These are phyloP conservation scores for Pantherophis guttatus DNA, from an alignment of 2,113 vertebrate genomes.

Conservation along the genomic window DNA sequence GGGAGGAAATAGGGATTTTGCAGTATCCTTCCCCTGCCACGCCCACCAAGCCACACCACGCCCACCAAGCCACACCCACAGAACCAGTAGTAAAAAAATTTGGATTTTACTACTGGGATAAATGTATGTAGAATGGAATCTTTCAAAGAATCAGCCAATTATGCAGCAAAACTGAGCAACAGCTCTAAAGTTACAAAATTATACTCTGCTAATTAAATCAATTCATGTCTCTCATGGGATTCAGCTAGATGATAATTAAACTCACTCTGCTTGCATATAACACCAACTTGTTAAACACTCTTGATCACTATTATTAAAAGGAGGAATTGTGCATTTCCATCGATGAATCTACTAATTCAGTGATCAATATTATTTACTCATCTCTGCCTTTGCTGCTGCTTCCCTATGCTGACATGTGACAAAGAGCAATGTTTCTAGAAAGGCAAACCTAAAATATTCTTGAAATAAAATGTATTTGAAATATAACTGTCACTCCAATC, in stretches of 20 bases:
- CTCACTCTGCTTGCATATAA: neutral
- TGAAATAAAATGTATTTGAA: neutral
- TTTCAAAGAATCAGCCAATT: conserved; percentile 45
- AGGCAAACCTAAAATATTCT: neutral
- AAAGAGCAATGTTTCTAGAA: neutral
- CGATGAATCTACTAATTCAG: neutral
- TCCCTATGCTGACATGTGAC: neutral
- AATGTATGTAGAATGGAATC: conserved; percentile 15
- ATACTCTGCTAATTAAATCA: conserved; percentile 50
- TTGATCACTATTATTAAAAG: conserved; percentile 30
- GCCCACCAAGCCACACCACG: too few relatives aligned
- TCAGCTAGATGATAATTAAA: conserved; percentile 46
- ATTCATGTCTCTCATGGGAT: conserved; percentile 45
- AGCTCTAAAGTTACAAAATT: conserved; percentile 56
- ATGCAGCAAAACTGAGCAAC: conserved; percentile 45
- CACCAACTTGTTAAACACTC: conserved; percentile 16
- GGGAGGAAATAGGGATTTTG: too few relatives aligned
- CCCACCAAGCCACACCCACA: too few relatives aligned
- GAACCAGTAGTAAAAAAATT: too few relatives aligned
- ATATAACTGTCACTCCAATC: neutral
- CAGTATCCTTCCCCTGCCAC: too few relatives aligned
- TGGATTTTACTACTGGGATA: neutral
- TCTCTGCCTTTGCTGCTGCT: neutral
- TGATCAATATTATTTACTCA: accelerated
- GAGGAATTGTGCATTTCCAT: accelerated